Conservation (phyloP, 1,140 invertebrate species). For the Caerostris extrusa region DNA sequence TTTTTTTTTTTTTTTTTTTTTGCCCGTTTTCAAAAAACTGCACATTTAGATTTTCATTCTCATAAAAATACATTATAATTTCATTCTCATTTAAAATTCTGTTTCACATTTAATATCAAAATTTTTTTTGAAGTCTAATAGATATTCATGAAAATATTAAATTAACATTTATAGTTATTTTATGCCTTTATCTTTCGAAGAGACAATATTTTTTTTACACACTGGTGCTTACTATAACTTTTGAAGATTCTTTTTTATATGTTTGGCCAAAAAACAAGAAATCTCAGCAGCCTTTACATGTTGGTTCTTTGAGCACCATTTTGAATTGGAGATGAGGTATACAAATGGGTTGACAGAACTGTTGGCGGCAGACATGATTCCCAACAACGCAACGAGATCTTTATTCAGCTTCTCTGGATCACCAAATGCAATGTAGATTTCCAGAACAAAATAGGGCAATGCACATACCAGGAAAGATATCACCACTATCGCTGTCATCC, state of each 20-base stretch:
- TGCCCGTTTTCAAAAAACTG: no score
- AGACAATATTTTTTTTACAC: neutral
- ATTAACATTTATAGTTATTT: no score
- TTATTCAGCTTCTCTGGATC: slow-evolving; percentile 56
- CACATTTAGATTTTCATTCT: no score
- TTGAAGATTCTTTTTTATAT: neutral
- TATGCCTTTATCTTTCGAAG: no score
- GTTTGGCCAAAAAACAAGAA: neutral
- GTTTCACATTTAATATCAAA: no score
- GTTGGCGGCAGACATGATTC: slow-evolving; percentile 72
- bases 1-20: no score
- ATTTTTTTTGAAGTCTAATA: no score
- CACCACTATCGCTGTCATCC: slow-evolving; percentile 82
- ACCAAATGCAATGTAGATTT: slow-evolving; percentile 79
- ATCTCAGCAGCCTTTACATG: neutral
- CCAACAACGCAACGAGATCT: slow-evolving; percentile 66
- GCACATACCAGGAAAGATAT: slow-evolving; percentile 80
- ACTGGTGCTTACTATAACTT: neutral
- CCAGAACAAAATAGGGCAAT: slow-evolving; percentile 81
- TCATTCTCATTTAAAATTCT: no score
- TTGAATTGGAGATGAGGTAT: slow-evolving; percentile 61
- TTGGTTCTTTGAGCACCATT: neutral
- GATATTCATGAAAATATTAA: no score
- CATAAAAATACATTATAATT: no score
- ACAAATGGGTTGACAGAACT: slow-evolving; percentile 72